These are phyloP conservation scores for Coenonympha arcania DNA, from an alignment of 2,888 invertebrate genomes.

Conservation along the genomic window DNA sequence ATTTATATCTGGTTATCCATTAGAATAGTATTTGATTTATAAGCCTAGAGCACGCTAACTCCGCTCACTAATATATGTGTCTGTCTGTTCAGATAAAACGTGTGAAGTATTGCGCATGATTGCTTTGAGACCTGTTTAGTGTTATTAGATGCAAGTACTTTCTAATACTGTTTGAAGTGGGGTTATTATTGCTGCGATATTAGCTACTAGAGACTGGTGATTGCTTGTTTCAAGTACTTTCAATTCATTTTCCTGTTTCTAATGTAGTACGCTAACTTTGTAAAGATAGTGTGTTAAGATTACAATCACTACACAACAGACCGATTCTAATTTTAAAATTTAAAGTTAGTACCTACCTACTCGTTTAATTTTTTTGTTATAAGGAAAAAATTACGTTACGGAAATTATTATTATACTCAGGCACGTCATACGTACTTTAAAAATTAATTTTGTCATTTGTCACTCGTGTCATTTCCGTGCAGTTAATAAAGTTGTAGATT, in stretches of 20 bases:
- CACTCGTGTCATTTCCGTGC: not conserved
- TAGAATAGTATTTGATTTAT: slow-evolving; percentile 58
- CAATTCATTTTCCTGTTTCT: not conserved
- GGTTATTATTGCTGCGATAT: not conserved
- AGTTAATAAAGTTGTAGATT: slow-evolving; percentile 15
- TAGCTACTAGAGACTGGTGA: not conserved
- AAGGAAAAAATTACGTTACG: too few species aligned
- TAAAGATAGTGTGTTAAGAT: too few species aligned
- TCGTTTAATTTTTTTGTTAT: too few species aligned
- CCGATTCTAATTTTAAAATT: too few species aligned
- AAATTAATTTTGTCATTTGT: not conserved
- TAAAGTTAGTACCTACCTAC: too few species aligned
- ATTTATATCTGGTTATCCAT: slow-evolving; percentile 64
- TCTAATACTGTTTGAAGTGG: slow-evolving; percentile 8
- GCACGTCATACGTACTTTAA: not conserved
- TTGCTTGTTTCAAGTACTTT: not conserved
- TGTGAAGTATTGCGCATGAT: slow-evolving; percentile 9
- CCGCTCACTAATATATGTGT: slow-evolving; percentile 20
- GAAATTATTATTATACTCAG: not conserved
- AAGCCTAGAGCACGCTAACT: slow-evolving; percentile 45
- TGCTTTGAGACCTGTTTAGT: slow-evolving; percentile 5
- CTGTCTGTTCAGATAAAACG: slow-evolving; percentile 10
- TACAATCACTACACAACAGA: too few species aligned
- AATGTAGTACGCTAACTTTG: not conserved
- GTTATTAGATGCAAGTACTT: slow-evolving; percentile 5